phyloP scores from a whole-genome alignment of 2,797 vertebrate genomes.

The Pangasius larnaudii region DNA sequence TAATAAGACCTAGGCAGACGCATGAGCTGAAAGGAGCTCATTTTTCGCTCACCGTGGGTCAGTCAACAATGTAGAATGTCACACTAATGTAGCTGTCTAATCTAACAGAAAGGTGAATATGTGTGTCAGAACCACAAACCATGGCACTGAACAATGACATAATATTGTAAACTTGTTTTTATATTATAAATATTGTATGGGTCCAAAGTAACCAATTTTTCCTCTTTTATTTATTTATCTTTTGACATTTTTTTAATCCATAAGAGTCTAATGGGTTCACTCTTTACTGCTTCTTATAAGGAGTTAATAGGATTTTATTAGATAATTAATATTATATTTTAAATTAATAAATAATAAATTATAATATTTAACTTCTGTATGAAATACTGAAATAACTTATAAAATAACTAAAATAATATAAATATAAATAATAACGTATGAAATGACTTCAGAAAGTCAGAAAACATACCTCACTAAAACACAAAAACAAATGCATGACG shows the following conservation, averaged over 20 bases:
- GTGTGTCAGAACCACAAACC: background rate
- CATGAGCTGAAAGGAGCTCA: constrained; percentile 38
- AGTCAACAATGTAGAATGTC: constrained; percentile 15
- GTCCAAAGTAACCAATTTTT: background rate
- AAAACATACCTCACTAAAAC: background rate
- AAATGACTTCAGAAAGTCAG: background rate
- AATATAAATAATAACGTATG: too few relatives aligned
- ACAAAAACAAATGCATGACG: background rate
- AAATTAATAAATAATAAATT: too few relatives aligned
- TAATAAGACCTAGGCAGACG: constrained; percentile 43
- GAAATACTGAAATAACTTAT: too few relatives aligned
- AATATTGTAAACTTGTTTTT: background rate
- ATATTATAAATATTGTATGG: background rate
- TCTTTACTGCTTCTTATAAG: background rate
- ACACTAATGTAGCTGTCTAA: background rate
- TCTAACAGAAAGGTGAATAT: background rate
- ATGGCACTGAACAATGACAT: background rate
- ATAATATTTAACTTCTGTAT: too few relatives aligned
- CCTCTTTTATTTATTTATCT: background rate
- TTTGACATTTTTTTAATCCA: background rate
- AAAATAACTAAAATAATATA: too few relatives aligned
- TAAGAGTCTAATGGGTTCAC: background rate
- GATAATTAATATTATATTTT: too few relatives aligned
- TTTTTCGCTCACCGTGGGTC: constrained; percentile 8
- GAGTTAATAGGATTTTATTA: background rate